Evolutionary conservation across 2,888 invertebrate genomes (phyloP).

Genomic region (Mythimna albipuncta): DNA sequence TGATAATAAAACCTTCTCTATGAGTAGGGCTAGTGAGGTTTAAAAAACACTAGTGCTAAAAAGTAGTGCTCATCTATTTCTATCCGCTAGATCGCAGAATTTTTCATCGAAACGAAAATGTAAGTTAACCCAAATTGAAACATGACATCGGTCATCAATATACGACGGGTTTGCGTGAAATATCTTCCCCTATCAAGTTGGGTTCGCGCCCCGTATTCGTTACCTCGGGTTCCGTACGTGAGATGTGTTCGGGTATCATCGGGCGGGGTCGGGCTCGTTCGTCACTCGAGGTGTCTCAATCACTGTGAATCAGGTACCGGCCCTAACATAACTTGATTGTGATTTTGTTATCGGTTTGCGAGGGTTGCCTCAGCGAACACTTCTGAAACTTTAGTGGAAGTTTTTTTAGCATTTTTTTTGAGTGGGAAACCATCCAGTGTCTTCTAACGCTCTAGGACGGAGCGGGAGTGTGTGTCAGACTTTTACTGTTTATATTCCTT

Average conservation of each 20-base stretch:
- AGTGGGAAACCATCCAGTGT: too few relatives aligned
- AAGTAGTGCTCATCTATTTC: neutral
- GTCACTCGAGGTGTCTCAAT: constrained; percentile 39
- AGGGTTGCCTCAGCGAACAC: constrained; percentile 14
- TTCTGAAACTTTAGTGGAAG: neutral
- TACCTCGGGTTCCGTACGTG: constrained; percentile 29
- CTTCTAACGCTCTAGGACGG: too few relatives aligned
- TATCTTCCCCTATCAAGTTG: constrained; percentile 27
- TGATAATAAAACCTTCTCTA: too few relatives aligned
- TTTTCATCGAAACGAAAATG: neutral
- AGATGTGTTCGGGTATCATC: constrained; percentile 39
- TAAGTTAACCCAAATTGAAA: constrained; percentile 18
- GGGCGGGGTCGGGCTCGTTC: constrained; percentile 35
- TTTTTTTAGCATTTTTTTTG: neutral
- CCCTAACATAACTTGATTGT: constrained; percentile 45
- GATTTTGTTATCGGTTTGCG: constrained; percentile 23
- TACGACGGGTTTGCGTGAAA: constrained; percentile 21
- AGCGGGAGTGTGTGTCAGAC: too few relatives aligned
- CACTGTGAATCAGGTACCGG: constrained; percentile 47
- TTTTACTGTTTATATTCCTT: too few relatives aligned
- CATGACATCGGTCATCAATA: constrained; percentile 13
- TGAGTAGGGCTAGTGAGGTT: too few relatives aligned
- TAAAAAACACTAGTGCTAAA: too few relatives aligned
- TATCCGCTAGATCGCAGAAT: neutral
- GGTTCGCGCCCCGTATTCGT: constrained; percentile 30